Evolutionary conservation across 2,888 invertebrate genomes (phyloP).

Genomic region (Baccha elongata): DNA sequence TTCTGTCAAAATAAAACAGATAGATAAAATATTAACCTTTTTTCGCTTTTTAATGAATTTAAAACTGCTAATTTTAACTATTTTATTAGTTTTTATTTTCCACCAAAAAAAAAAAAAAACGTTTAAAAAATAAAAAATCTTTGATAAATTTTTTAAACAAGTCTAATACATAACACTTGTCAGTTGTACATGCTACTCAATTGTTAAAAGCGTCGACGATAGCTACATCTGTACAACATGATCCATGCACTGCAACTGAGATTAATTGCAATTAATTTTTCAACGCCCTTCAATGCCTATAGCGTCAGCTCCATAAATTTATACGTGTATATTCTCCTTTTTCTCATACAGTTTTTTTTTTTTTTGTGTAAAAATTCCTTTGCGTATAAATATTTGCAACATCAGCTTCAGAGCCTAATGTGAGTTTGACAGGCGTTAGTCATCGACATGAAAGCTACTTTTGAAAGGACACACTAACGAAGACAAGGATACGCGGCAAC

Average conservation of each 20-base stretch:
- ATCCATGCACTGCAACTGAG: slow-evolving; percentile 28
- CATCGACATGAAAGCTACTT: slow-evolving; percentile 35
- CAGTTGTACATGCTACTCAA: neutral
- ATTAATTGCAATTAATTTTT: slow-evolving; percentile 73
- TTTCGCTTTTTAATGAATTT: too few species aligned
- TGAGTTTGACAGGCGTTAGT: slow-evolving; percentile 50
- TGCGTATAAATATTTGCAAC: slow-evolving; percentile 60
- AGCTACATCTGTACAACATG: neutral
- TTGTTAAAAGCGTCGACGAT: slow-evolving; percentile 23
- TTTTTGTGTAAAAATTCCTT: slow-evolving; percentile 34
- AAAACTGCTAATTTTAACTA: too few species aligned
- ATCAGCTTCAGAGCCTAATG: slow-evolving; percentile 54
- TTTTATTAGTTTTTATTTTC: too few species aligned
- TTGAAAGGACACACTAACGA: slow-evolving; percentile 28
- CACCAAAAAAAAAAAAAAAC: too few species aligned
- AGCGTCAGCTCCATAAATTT: neutral
- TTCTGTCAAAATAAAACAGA: too few species aligned
- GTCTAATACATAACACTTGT: too few species aligned
- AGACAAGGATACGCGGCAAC: neutral
- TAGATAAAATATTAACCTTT: too few species aligned
- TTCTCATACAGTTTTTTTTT: too few species aligned
- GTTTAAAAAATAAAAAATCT: too few species aligned
- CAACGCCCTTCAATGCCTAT: slow-evolving; percentile 27
- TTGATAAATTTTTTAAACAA: too few species aligned
- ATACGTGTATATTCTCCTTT: too few species aligned